Evolutionary conservation across 30 jellyfish, hydroid and myxozoan genomes (phyloP).

Genomic region (Turritopsis rubra): DNA sequence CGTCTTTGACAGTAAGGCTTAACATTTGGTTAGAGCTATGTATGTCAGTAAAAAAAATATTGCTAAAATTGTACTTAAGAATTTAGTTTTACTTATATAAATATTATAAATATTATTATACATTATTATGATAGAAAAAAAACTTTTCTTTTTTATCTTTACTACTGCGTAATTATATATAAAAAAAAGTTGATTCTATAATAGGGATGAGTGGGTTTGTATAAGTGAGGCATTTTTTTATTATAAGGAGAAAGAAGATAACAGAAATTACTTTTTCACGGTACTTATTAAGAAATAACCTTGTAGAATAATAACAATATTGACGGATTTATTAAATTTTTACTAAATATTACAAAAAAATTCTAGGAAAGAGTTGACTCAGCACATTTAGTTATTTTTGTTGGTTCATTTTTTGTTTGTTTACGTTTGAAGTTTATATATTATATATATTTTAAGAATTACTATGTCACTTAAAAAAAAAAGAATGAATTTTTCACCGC

Average conservation of each 20-base stretch:
- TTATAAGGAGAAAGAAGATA: conserved; percentile 17
- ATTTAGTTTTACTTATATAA: neutral
- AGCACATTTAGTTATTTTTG: neutral
- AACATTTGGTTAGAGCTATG: too few relatives aligned
- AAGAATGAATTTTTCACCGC: neutral
- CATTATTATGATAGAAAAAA: neutral
- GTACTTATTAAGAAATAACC: neutral
- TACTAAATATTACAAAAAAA: neutral
- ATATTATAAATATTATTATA: too few relatives aligned
- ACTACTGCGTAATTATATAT: neutral
- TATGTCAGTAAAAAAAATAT: neutral
- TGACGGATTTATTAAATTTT: neutral
- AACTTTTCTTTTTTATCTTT: neutral
- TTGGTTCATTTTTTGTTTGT: neutral
- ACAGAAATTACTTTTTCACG: neutral
- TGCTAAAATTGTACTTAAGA: neutral
- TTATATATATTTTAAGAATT: neutral
- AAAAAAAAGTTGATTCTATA: neutral
- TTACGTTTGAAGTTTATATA: neutral
- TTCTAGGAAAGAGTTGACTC: neutral
- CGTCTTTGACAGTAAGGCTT: too few relatives aligned
- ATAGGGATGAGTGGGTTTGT: conserved; percentile 12
- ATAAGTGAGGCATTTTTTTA: conserved; percentile 18
- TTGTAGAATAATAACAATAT: neutral
- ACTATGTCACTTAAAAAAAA: neutral